phyloP scores from a whole-genome alignment of 2,888 invertebrate genomes.

The Labia minor region DNA sequence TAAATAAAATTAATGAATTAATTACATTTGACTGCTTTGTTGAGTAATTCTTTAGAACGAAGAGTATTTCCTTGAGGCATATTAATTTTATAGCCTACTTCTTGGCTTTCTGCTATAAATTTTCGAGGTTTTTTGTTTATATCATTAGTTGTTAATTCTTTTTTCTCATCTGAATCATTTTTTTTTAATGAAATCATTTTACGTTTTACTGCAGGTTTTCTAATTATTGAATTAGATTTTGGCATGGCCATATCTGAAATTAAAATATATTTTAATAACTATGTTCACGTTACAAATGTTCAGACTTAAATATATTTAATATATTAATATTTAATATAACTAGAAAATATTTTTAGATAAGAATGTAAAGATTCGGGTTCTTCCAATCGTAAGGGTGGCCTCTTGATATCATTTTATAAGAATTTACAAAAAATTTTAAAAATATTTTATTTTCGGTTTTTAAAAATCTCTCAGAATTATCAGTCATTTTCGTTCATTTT shows the following conservation, averaged over 20 bases:
- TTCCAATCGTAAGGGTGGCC: no score
- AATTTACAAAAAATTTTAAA: no score
- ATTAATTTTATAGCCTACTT: conserved; percentile 39
- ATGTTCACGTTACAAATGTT: background rate
- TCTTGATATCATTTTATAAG: no score
- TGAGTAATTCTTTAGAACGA: conserved; percentile 38
- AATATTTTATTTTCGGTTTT: no score
- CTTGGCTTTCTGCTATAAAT: conserved; percentile 44
- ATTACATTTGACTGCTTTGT: conserved; percentile 29
- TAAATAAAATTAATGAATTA: background rate
- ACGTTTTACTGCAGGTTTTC: conserved; percentile 23
- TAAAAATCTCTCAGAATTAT: no score
- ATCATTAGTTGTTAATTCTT: conserved; percentile 32
- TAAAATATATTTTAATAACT: conserved; percentile 28
- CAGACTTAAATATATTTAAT: background rate
- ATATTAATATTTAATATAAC: background rate
- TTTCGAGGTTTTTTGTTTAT: conserved; percentile 32
- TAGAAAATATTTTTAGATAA: no score
- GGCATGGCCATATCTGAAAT: conserved; percentile 19
- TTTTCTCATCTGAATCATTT: conserved; percentile 14
- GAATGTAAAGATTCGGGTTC: no score
- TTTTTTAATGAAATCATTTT: conserved; percentile 27
- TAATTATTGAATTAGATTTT: no score
- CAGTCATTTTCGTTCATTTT: no score
- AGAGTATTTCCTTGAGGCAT: conserved; percentile 39